These are phyloP conservation scores for Grapholita molesta DNA, from an alignment of 1,140 invertebrate species.

Conservation along the genomic window DNA sequence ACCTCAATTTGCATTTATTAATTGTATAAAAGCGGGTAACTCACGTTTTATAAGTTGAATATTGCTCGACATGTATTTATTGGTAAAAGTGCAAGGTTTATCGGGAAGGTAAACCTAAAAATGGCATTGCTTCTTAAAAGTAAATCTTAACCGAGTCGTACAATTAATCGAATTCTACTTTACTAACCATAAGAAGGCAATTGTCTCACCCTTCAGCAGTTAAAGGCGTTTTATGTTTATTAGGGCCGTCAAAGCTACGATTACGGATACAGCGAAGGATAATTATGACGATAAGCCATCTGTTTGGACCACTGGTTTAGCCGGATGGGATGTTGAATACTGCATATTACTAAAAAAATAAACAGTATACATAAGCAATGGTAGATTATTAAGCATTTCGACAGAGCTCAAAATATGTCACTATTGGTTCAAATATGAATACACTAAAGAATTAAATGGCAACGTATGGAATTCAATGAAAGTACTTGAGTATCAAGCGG, in stretches of 20 bases:
- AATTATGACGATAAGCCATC: neutral
- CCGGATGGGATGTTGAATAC: neutral
- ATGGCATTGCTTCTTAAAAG: neutral
- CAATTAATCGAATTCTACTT: neutral
- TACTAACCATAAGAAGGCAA: neutral
- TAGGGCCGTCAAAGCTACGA: neutral
- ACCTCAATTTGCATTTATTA: no score
- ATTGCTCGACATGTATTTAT: no score
- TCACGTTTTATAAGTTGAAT: no score
- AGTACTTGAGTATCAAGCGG: neutral
- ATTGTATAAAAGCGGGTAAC: no score
- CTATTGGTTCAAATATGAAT: no score
- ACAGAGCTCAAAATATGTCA: no score
- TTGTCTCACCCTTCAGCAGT: neutral
- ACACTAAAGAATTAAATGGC: no score
- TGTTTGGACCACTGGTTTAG: neutral
- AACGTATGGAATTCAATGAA: neutral
- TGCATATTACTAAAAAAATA: neutral
- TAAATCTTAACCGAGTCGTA: neutral
- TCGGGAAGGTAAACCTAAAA: neutral
- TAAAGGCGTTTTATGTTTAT: conserved; percentile 1
- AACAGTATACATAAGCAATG: no score
- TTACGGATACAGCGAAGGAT: neutral
- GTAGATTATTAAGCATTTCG: no score
- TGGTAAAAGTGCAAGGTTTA: neutral